Conservation (phyloP, 92 coral and sea anemone species). For the Zoanthus sociatus region DNA sequence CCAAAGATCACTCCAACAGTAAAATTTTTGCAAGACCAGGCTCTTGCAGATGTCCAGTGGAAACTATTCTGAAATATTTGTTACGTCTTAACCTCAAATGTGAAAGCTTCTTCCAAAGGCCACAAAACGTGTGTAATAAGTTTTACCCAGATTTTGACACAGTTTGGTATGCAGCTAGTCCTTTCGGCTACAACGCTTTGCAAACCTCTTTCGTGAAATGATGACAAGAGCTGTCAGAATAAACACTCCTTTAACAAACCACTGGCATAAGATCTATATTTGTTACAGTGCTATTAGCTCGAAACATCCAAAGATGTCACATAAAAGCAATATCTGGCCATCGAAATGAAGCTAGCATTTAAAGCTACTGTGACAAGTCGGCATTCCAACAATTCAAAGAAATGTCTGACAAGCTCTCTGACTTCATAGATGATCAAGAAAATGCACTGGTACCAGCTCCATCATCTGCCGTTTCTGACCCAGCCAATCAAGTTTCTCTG, state of each 20-base stretch:
- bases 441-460: slow-evolving; percentile 33
- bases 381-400: slow-evolving; percentile 65
- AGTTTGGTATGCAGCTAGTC: slow-evolving; percentile 58
- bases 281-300: slow-evolving; percentile 56
- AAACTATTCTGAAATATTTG: slow-evolving; percentile 26
- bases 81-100: slow-evolving; percentile 27
- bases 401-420: slow-evolving; percentile 55
- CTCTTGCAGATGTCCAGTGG: slow-evolving; percentile 21
- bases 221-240: slow-evolving; percentile 65
- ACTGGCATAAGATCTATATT: slow-evolving; percentile 66
- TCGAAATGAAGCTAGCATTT: slow-evolving; percentile 58
- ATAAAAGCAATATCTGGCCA: slow-evolving; percentile 65
- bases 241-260: slow-evolving; percentile 46
- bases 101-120: slow-evolving; percentile 39
- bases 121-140: not conserved
- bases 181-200: slow-evolving; percentile 57
- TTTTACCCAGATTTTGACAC: not conserved
- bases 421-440: slow-evolving; percentile 40
- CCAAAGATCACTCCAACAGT: slow-evolving; percentile 53
- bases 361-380: slow-evolving; percentile 60
- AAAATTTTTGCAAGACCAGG: slow-evolving; percentile 29
- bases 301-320: slow-evolving; percentile 56
- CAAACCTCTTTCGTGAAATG: slow-evolving; percentile 33
- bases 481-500: slow-evolving; percentile 8
- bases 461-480: slow-evolving; percentile 19